Base-by-base conservation (phyloP, 1,140 invertebrate genomes). In the Euura lappo region DNA sequence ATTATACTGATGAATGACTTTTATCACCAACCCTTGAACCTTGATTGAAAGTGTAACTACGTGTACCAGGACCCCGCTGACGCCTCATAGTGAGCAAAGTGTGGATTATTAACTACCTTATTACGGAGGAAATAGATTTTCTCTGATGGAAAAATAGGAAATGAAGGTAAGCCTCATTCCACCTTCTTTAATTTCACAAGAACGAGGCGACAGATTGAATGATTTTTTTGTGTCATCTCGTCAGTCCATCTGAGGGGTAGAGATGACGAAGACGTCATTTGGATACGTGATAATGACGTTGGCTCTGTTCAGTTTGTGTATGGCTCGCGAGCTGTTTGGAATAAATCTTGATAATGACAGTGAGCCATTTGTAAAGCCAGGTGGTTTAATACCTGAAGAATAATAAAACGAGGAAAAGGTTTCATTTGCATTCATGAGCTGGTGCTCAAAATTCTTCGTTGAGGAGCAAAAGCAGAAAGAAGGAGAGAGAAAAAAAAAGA, bases 391-490 rank as follows among this genome's bases (percentile, higher is more conserved):
- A 79, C 73, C 76, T 60, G 69, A 45, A 66, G 71, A 72, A 75
- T 69, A 70, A 71, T 67, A 75, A 73, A 66, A 68, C 60, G 71
- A 68, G 70, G 74, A 72, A 69, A 71, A 73, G 70, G 76, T 84
- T 84, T 84, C 83, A 83, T 84, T 84, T 84, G 80, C 83, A 84
- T 84, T 84, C 83, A 84, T 84, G 83, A 83, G 83, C 77, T 81
- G 76, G 79, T n/a, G 76, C 77, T 77, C 72, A 79, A 83, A 83
- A 84, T 84, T 60, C 51, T 60, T 60, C 13, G 51, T 28, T n/a
- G 68, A 44, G 65, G 66, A 65, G 68, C 11, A 13, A 8, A 6
- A 4, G 44, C 28, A 8, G 68, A 75, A 76, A 74, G 71, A 72
- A 70, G 28, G 70, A 71, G 76, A 76, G 72, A 76, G 70, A 71